Percentiles rank a stretch among this genome's conserved stretches.
Conservation (phyloP, 2,113 vertebrate species). For the Amblyopsis rosae region DNA sequence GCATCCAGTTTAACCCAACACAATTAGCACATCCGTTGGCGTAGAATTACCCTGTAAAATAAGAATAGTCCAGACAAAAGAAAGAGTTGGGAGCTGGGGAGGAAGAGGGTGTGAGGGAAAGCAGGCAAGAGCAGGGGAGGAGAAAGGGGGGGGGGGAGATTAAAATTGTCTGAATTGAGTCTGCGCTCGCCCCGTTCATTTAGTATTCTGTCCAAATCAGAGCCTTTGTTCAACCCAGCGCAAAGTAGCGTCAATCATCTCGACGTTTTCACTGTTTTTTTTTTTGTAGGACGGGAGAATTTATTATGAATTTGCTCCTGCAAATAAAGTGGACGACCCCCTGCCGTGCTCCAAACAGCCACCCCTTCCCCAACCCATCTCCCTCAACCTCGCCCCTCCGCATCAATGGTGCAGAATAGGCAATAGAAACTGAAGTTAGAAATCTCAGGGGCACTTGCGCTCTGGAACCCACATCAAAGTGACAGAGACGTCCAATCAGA, state of each 20-base stretch:
- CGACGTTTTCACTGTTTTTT: slow-evolving; percentile 46
- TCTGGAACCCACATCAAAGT: slow-evolving; percentile 85
- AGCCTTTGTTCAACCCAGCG: slow-evolving; percentile 77
- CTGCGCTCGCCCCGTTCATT: slow-evolving; percentile 79
- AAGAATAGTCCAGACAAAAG: slow-evolving; percentile 73
- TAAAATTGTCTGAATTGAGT: slow-evolving; percentile 85
- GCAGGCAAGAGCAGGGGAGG: slow-evolving; percentile 55
- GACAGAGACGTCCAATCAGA: slow-evolving; percentile 87
- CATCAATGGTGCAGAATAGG: slow-evolving; percentile 77
- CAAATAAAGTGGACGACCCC: slow-evolving; percentile 79
- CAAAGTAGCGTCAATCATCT: slow-evolving; percentile 86
- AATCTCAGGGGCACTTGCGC: slow-evolving; percentile 80
- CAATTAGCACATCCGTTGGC: slow-evolving; percentile 78
- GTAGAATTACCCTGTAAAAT: slow-evolving; percentile 80
- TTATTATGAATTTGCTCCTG: slow-evolving; percentile 83
- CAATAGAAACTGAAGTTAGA: slow-evolving; percentile 80
- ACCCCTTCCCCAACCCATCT: slow-evolving; percentile 45
- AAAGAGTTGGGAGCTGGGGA: slow-evolving; percentile 9
- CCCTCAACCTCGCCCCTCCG: slow-evolving; percentile 50
- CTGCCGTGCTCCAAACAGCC: slow-evolving; percentile 54
- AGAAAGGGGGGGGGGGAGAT: slow-evolving; percentile 73
- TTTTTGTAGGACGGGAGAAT: slow-evolving; percentile 77
- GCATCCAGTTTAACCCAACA: slow-evolving; percentile 75
- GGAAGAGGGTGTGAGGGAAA: slow-evolving; percentile 36
- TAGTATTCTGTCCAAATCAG: slow-evolving; percentile 82